Base-by-base conservation (phyloP, 2,113 vertebrate genomes). In the Erythrolamprus reginae region DNA sequence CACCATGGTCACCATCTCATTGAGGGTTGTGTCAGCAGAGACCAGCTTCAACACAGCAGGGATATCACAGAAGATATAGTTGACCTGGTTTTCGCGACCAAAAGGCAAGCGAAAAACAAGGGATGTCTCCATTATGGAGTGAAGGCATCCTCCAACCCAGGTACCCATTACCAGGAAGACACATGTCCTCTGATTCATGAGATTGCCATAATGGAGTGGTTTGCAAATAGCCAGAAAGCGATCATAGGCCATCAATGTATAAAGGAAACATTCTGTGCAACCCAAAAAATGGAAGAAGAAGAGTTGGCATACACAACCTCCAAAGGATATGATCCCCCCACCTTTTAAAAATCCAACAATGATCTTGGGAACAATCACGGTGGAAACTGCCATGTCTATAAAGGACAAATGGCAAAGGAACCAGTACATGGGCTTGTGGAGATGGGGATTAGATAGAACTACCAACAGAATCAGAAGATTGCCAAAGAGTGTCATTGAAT, bases 241-340 rank as follows among this genome's bases (percentile, higher is more conserved):
- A 88, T 96, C 96, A 52, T 96, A 96, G 51, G 95, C 96, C 95
- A 96, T 96, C 3, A 95, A 92, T 0, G 96, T 96, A 26, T 96
- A 96, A 48, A 96, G 93, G 87, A 96, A 96, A 15, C 95, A 96
- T 91, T 96, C 96, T 3, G 95, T 96, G 88, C 96, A 96, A 83
- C 95, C 96, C 89, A 96, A 89, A 82, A 96, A 96, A 85, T 96
- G 95, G 90, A 96, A 96, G 24, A 93, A 95, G 82, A 96, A 96
- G 0, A 96, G 92, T 3, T 96, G 96, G 38, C 94, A 88, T 12
- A 93, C 94, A 77, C 96, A 96, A 5, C 94, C 93, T 9, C 92
- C 92, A 84, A 95, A 96, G 90, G 96, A 95, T 58, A 96, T 96
- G 13, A 90, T 15, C 48, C 82, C 89, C 6, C 90, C 95, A 1